A percentile compares a stretch with the other conserved stretches of the same genome.
Conservation (phyloP, 2,888 invertebrate genomes). For the Scelioninae gen. 2 region DNA sequence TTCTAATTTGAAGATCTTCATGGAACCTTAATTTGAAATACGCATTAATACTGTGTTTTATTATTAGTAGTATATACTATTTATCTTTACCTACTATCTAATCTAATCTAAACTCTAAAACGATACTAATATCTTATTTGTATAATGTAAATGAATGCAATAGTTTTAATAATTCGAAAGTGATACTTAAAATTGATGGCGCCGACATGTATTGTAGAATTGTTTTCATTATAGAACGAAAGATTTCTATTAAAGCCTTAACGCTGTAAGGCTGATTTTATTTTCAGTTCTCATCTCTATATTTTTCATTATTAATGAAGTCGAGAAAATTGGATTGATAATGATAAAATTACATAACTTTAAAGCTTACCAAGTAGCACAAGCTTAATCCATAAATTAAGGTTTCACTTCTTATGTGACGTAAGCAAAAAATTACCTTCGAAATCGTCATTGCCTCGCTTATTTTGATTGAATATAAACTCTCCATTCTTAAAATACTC, state of each 20-base stretch:
- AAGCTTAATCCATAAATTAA: constrained; percentile 57
- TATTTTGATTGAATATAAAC: constrained; percentile 45
- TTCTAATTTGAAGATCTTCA: constrained; percentile 34
- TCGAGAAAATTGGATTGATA: constrained; percentile 37
- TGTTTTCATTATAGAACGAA: background rate
- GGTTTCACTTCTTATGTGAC: constrained; percentile 58
- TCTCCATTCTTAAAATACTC: constrained; percentile 34
- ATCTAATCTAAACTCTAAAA: too few species aligned
- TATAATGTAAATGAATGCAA: too few species aligned
- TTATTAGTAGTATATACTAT: too few species aligned
- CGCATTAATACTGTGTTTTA: constrained; percentile 5
- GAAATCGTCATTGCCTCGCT: constrained; percentile 40
- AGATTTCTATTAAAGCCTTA: background rate
- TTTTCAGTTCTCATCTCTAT: constrained; percentile 7
- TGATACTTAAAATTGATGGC: too few species aligned
- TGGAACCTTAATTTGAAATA: constrained; percentile 36
- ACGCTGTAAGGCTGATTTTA: background rate
- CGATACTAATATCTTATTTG: too few species aligned
- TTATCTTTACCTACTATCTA: too few species aligned
- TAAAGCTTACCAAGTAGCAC: constrained; percentile 49
- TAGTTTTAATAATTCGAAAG: too few species aligned
- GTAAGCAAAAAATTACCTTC: constrained; percentile 59
- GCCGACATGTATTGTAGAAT: too few species aligned
- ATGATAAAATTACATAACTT: constrained; percentile 54
- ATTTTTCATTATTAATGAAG: constrained; percentile 36